phyloP scores from a whole-genome alignment of 2,888 invertebrate species.

The Melanostoma mellinum region DNA sequence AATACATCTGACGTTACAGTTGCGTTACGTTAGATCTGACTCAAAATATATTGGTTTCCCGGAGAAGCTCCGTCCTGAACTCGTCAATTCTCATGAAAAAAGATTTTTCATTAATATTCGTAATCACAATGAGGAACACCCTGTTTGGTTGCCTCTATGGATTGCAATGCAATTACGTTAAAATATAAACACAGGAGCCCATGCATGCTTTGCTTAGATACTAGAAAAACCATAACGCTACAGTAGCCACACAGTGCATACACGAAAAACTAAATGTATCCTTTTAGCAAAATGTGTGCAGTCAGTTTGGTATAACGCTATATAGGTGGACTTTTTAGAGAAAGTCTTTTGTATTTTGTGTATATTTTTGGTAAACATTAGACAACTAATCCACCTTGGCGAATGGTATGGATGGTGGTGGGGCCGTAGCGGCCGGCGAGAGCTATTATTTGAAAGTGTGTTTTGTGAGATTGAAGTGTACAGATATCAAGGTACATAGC shows the following conservation, averaged over 20 bases:
- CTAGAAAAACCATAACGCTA: background rate
- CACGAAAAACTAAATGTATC: constrained; percentile 9
- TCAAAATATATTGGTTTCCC: too few relatives aligned
- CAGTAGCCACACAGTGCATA: background rate
- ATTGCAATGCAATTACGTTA: constrained; percentile 57
- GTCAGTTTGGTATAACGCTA: background rate
- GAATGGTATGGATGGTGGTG: background rate
- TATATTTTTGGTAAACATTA: constrained; percentile 48
- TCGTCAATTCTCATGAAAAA: too few relatives aligned
- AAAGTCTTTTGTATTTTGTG: constrained; percentile 34
- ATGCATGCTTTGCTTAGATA: constrained; percentile 4
- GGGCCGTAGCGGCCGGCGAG: background rate
- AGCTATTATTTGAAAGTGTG: background rate
- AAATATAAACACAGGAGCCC: constrained; percentile 38
- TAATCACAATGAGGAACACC: background rate
- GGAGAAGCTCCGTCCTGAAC: too few relatives aligned
- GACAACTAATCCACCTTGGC: constrained; percentile 58
- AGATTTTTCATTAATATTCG: too few relatives aligned
- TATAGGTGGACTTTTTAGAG: constrained; percentile 9
- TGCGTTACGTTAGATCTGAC: too few relatives aligned
- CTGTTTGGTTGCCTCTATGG: background rate
- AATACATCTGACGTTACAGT: too few relatives aligned
- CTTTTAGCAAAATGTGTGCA: background rate
- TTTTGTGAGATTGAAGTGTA: constrained; percentile 21
- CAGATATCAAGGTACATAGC: background rate